Conservation (phyloP, 2,888 invertebrate species). For the Podotricha telesiphe region DNA sequence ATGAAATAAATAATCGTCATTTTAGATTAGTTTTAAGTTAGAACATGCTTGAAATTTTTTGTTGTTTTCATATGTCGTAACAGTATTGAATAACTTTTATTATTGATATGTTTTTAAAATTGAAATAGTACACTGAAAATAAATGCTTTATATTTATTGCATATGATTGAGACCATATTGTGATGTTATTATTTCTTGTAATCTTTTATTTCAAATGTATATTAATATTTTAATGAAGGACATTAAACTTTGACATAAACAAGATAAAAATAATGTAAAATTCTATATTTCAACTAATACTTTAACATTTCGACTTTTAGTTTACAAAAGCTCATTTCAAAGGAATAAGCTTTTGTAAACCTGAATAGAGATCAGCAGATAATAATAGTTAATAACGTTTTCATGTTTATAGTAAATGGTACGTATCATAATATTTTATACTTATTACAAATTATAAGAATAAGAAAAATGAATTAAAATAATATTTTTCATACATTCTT, state of each 20-base stretch:
- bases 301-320: not conserved
- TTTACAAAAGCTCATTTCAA: constrained; percentile 7
- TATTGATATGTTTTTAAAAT: not conserved
- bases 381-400: not conserved
- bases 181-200: no score
- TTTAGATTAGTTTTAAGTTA: no score
- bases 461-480: no score
- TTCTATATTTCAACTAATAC: not conserved
- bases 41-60: no score
- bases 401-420: not conserved
- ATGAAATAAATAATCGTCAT: no score
- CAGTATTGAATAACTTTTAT: no score
- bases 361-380: constrained; percentile 4
- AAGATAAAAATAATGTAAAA: no score
- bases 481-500: no score
- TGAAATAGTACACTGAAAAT: not conserved
- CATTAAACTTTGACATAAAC: not conserved
- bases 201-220: not conserved
- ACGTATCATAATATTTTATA: not conserved
- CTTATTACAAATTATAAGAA: not conserved
- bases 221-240: not conserved
- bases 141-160: not conserved
- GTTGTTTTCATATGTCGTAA: not conserved
- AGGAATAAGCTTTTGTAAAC: not conserved
- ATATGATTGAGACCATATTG: no score